phyloP scores from a whole-genome alignment of 2,113 vertebrate species.

The Silurus asotus region DNA sequence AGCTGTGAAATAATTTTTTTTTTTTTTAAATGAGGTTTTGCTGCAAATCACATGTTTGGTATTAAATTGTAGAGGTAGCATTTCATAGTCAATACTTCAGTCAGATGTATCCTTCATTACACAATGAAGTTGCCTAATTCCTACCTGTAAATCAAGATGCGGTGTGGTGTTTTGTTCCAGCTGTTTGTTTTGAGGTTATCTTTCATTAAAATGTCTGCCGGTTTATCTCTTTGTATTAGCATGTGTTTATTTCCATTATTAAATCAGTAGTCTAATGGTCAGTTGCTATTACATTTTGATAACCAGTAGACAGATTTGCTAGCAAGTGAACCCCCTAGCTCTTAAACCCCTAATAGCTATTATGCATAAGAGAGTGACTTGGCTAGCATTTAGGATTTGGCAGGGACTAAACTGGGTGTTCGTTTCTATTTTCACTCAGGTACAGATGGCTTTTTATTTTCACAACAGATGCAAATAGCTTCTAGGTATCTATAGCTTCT shows the following conservation, averaged over 20 bases:
- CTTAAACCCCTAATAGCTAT: neutral
- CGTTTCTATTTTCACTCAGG: neutral
- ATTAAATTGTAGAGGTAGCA: neutral
- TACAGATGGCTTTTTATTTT: neutral
- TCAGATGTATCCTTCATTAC: neutral
- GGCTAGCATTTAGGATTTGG: neutral
- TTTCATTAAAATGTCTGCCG: neutral
- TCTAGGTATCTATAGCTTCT: neutral
- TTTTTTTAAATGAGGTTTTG: neutral
- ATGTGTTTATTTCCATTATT: too few relatives aligned
- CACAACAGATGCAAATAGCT: neutral
- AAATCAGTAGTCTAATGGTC: neutral
- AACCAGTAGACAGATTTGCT: neutral
- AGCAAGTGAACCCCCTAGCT: neutral
- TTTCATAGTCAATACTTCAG: neutral
- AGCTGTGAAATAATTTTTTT: neutral
- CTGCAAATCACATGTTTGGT: neutral
- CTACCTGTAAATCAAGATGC: neutral
- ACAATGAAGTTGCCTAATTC: neutral
- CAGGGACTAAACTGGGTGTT: neutral
- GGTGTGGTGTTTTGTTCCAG: neutral
- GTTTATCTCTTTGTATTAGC: neutral
- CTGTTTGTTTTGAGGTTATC: neutral
- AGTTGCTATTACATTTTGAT: neutral
- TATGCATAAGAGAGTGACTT: neutral